Evolutionary conservation across 2,797 vertebrate species (phyloP).

Genomic region (Falco cherrug): DNA sequence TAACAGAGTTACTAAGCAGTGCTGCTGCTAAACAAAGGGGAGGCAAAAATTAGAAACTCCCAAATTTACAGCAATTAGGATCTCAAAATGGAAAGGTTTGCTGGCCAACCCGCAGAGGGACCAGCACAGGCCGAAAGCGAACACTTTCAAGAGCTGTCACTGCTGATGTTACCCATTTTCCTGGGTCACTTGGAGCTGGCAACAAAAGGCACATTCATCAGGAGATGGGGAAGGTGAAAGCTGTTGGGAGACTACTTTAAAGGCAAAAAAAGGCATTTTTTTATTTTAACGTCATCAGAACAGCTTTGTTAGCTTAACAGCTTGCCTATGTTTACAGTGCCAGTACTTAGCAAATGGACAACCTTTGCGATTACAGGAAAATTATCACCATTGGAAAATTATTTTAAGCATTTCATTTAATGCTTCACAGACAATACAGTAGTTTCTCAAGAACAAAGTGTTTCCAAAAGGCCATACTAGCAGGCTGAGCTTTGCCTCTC

Average conservation of each 20-base stretch:
- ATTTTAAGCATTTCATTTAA: not conserved
- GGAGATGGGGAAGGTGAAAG: not conserved
- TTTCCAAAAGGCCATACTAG: not conserved
- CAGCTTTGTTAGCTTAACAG: constrained; percentile 21
- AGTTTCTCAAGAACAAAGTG: not conserved
- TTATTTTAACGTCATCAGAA: not conserved
- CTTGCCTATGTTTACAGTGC: not conserved
- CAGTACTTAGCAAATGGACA: not conserved
- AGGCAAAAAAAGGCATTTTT: not conserved
- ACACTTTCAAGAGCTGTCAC: not conserved
- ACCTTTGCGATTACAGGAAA: not conserved
- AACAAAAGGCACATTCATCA: not conserved
- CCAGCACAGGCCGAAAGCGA: not conserved
- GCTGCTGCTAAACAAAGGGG: not conserved
- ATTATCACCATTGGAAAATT: not conserved
- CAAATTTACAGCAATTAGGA: not conserved
- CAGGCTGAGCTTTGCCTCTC: not conserved
- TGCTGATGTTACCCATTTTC: not conserved
- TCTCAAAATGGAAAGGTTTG: not conserved
- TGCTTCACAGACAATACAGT: not conserved
- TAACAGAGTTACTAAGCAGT: not conserved
- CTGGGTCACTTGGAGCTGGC: not conserved
- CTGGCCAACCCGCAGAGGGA: not conserved
- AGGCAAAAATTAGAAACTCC: not conserved
- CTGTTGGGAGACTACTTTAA: not conserved